Evolutionary conservation across 37 sponge, comb jelly and placozoan species (phyloP).

Genomic region (Chondrosia reniformis): DNA sequence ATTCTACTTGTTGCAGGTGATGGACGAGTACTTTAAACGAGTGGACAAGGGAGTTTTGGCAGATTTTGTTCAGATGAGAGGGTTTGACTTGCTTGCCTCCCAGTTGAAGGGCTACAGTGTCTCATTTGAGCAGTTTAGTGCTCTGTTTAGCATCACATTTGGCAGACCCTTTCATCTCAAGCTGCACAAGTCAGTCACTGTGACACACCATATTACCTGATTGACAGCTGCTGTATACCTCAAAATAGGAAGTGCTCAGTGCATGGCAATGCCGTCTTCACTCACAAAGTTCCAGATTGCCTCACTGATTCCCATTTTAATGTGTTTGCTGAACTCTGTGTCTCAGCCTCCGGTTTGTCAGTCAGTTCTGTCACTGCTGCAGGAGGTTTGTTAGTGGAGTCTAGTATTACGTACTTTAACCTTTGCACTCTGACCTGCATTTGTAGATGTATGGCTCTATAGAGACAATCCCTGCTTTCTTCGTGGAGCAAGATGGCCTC

Average conservation of each 20-base stretch:
- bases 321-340: conserved; percentile 43
- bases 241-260: too few relatives aligned
- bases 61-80: conserved; percentile 59
- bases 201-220: too few relatives aligned
- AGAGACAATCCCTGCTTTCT: too few relatives aligned
- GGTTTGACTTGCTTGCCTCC: conserved; percentile 59
- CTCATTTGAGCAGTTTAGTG: conserved; percentile 58
- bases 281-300: conserved; percentile 55
- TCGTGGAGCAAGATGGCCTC: too few relatives aligned
- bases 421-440: too few relatives aligned
- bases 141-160: conserved; percentile 57
- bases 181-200: conserved; percentile 56
- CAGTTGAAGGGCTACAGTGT: conserved; percentile 58
- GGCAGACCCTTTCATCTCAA: conserved; percentile 50
- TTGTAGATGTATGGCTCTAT: too few relatives aligned
- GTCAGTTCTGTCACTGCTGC: too few relatives aligned
- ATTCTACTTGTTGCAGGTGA: conserved; percentile 29
- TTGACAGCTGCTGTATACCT: too few relatives aligned
- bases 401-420: too few relatives aligned
- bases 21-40: conserved; percentile 72
- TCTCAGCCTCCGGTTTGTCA: conserved; percentile 54
- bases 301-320: conserved; percentile 56
- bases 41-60: conserved; percentile 38
- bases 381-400: too few relatives aligned
- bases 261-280: too few relatives aligned